Evolutionary conservation across 2,113 vertebrate species (phyloP).

Genomic region (Odontophorus gujanensis): DNA sequence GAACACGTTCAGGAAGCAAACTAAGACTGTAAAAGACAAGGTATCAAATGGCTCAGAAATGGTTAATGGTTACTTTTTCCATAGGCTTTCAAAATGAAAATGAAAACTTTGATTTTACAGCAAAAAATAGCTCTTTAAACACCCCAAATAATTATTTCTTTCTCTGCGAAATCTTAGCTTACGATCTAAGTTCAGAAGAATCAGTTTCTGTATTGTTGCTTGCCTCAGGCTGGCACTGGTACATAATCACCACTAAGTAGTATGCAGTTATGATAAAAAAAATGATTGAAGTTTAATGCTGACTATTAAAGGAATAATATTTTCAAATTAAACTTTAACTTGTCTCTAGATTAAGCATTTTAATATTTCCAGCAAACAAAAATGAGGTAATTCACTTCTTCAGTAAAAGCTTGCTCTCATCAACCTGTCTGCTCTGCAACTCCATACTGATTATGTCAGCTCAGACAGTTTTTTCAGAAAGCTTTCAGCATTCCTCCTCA

Average conservation of each 20-base stretch:
- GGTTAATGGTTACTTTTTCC: background rate
- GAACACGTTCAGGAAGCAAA: background rate
- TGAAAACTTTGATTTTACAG: background rate
- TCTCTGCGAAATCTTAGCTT: background rate
- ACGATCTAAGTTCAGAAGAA: background rate
- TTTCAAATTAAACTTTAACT: background rate
- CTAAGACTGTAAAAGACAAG: background rate
- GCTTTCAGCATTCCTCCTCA: background rate
- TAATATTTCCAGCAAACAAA: background rate
- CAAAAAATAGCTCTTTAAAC: background rate
- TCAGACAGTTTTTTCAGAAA: background rate
- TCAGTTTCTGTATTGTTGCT: background rate
- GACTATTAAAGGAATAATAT: background rate
- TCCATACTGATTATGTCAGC: background rate
- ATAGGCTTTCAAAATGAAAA: background rate
- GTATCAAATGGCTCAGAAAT: background rate
- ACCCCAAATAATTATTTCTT: background rate
- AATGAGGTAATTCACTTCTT: background rate
- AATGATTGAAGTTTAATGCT: background rate
- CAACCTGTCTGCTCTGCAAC: background rate
- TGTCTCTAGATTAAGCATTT: background rate
- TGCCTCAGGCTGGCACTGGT: background rate
- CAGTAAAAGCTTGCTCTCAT: background rate
- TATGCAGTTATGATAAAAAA: background rate
- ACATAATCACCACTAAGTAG: background rate